These are phyloP conservation scores for Allolobophora icterica DNA, from an alignment of 2,888 invertebrate genomes.

Conservation along the genomic window DNA sequence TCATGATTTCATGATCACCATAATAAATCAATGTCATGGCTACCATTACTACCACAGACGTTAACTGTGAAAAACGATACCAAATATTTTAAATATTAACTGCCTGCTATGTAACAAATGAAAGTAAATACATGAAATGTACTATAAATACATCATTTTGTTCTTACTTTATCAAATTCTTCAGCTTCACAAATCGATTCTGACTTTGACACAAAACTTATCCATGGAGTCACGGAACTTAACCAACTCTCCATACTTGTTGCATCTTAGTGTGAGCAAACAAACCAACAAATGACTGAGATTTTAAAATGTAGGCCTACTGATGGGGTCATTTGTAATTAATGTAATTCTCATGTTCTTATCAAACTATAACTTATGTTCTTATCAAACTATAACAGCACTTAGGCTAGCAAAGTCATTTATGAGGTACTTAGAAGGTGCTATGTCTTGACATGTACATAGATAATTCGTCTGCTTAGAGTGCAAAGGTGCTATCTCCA, in stretches of 20 bases:
- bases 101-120: not conserved
- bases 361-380: no score
- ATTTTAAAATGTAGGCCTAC: not conserved
- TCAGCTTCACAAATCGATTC: not conserved
- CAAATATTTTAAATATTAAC: not conserved
- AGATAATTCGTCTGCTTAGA: no score
- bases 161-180: constrained; percentile 2
- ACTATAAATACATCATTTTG: not conserved
- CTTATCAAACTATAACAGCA: no score
- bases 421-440: no score
- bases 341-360: no score
- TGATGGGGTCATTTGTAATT: no score
- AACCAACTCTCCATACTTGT: not conserved
- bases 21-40: not conserved
- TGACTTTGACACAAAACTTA: not conserved
- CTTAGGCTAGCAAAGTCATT: no score
- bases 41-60: not conserved
- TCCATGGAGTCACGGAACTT: not conserved
- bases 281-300: not conserved
- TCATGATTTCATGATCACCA: not conserved
- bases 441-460: not conserved
- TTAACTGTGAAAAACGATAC: not conserved
- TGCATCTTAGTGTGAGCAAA: not conserved
- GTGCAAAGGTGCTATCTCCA: no score
- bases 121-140: not conserved